Conservation (phyloP, 2,113 vertebrate genomes). For the Colius striatus region DNA sequence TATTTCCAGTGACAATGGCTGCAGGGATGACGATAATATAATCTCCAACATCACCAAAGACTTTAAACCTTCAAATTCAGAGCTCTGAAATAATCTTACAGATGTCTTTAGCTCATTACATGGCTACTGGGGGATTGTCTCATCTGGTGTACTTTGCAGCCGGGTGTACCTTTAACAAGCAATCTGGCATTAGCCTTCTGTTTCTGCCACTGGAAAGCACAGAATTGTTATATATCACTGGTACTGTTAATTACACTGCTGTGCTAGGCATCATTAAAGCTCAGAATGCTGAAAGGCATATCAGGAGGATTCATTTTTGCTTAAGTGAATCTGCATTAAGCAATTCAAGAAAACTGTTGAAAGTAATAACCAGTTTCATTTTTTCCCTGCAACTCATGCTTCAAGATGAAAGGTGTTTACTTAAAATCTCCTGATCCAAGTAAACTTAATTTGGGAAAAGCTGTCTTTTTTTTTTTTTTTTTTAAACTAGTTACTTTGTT, state of each 20-base stretch:
- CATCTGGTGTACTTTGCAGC: slow-evolving; percentile 69
- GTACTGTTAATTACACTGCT: slow-evolving; percentile 74
- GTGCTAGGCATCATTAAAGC: slow-evolving; percentile 69
- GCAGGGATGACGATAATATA: slow-evolving; percentile 34
- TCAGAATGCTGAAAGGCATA: slow-evolving; percentile 58
- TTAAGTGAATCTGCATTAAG: slow-evolving; percentile 61
- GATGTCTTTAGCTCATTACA: slow-evolving; percentile 75
- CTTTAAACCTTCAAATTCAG: slow-evolving; percentile 61
- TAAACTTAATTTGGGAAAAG: not conserved
- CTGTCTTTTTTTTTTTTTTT: not conserved
- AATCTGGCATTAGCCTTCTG: slow-evolving; percentile 78
- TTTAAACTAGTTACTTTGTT: not conserved
- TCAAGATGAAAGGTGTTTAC: not conserved
- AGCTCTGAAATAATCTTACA: slow-evolving; percentile 70
- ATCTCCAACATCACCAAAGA: slow-evolving; percentile 57
- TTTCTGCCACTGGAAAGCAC: slow-evolving; percentile 62
- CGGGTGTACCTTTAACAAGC: slow-evolving; percentile 75
- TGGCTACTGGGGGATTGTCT: slow-evolving; percentile 71
- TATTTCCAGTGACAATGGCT: slow-evolving; percentile 37
- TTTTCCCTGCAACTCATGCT: not conserved
- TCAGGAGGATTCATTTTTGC: slow-evolving; percentile 62
- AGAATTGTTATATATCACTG: slow-evolving; percentile 59
- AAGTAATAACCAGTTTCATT: not conserved
- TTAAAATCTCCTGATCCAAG: not conserved
- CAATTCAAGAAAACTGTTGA: slow-evolving; percentile 7